phyloP scores from a whole-genome alignment of 2,113 vertebrate species.

The Ranitomeya imitator region DNA sequence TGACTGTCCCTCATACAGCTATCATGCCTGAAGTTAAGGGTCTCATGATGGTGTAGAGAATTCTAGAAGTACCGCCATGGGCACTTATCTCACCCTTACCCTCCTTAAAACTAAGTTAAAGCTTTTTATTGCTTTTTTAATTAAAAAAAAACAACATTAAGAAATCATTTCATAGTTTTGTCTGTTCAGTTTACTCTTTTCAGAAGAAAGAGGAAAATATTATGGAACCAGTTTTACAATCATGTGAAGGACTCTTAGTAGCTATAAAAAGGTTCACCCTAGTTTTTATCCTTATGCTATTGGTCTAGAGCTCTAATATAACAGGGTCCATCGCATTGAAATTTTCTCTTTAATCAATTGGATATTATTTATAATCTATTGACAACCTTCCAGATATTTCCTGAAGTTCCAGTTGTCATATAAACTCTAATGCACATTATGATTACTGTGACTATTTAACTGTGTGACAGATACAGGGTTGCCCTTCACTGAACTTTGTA shows the following conservation, averaged over 20 bases:
- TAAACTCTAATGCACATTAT: neutral
- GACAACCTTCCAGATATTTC: neutral
- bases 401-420: neutral
- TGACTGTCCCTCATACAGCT: too few species aligned
- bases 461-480: neutral
- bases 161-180: too few species aligned
- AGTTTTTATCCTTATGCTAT: neutral
- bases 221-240: neutral
- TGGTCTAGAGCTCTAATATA: neutral
- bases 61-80: too few species aligned
- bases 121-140: too few species aligned
- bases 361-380: neutral
- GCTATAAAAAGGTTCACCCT: too few species aligned
- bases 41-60: too few species aligned
- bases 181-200: neutral
- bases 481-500: neutral
- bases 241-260: neutral
- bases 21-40: too few species aligned
- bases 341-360: neutral
- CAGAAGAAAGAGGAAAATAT: neutral
- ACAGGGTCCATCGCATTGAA: neutral
- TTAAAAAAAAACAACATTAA: too few species aligned
- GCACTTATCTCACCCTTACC: too few species aligned
- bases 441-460: neutral
- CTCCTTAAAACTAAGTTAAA: too few species aligned